Evolutionary conservation across 2,888 invertebrate species (phyloP), one percentile per base, ranked within the genome.

Genomic region (Athripsodes cinereus): DNA sequence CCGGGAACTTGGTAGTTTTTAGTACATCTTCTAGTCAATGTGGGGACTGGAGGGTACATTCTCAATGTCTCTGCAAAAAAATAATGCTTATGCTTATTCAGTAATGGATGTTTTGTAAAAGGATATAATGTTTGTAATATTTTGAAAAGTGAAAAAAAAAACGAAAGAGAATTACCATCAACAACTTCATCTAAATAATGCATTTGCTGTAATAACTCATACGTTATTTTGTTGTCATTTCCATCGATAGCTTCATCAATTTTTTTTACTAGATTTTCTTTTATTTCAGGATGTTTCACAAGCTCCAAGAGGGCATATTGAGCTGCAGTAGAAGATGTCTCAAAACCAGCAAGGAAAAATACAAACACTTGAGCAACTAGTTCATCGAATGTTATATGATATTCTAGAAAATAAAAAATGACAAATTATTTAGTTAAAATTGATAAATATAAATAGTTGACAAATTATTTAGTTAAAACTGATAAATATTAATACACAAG

Each of bases 261-360:
- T 66, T 81, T 79, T 1, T 66, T 59, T 11, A 75, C 66, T 1
- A 75, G 61, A 55, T 69, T 74, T 1, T 70, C 67, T 62, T 81
- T 81, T 2, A 76, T 65, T 0, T 72, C 67, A 1, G 69, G 72
- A 65, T 80, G 73, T 10, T 70, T 68, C 1, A 80, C 75, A 26
- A 82, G 65, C 64, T 79, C 78, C 62, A 73, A 80, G 10, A 80
- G 65, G 1, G 71, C 71, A 61, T 73, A 80, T 44, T 73, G 72
- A 66, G 79, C 69, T 2, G 74, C 74, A 11, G 74, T 72, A 11
- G 73, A 70, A 11, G 79, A 79, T 0, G 81, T 80, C 66, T 81
- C 81, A 57, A 75, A 80, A 1, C 81, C 81, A 22, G 79, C 82
- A 0, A 69, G 56, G 56, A 79, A 79, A 64, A 85, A 81, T 0